Percentiles rank a stretch among this genome's conserved stretches.
Conservation (phyloP, 30 jellyfish, hydroid and myxozoan species). For the Euphysa ruthae region DNA sequence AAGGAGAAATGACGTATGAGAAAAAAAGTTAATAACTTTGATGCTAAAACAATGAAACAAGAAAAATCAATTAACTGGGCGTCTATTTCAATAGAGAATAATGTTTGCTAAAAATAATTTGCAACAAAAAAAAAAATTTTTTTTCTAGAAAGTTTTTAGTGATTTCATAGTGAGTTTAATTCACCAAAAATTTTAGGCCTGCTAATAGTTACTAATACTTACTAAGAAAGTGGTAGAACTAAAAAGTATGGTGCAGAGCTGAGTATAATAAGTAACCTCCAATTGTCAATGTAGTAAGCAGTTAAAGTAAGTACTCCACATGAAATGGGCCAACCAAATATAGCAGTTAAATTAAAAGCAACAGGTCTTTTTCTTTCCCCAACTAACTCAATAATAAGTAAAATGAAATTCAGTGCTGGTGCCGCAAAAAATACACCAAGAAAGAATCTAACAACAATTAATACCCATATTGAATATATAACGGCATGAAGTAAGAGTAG, state of each 20-base stretch:
- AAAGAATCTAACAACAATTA: constrained; percentile 32
- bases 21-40: too few relatives aligned
- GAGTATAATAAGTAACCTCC: constrained; percentile 46
- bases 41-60: too few relatives aligned
- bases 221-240: constrained; percentile 3
- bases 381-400: constrained; percentile 56
- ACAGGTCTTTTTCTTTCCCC: constrained; percentile 46
- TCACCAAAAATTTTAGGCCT: too few relatives aligned
- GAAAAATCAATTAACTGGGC: too few relatives aligned
- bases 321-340: constrained; percentile 41
- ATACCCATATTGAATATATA: constrained; percentile 49
- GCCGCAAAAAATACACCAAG: constrained; percentile 49
- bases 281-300: constrained; percentile 43
- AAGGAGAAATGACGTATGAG: too few relatives aligned
- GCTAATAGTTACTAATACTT: too few relatives aligned
- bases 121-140: too few relatives aligned
- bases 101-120: too few relatives aligned
- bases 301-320: constrained; percentile 32
- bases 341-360: constrained; percentile 21
- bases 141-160: too few relatives aligned
- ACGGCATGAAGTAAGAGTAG: constrained; percentile 40
- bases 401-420: constrained; percentile 31
- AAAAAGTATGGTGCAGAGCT: constrained; percentile 78
- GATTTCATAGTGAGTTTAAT: too few relatives aligned
- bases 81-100: too few relatives aligned